A percentile compares a stretch with the other conserved stretches of the same genome.
phyloP scores from a whole-genome alignment of 2,888 invertebrate species.

The Acanthosoma haemorrhoidale region DNA sequence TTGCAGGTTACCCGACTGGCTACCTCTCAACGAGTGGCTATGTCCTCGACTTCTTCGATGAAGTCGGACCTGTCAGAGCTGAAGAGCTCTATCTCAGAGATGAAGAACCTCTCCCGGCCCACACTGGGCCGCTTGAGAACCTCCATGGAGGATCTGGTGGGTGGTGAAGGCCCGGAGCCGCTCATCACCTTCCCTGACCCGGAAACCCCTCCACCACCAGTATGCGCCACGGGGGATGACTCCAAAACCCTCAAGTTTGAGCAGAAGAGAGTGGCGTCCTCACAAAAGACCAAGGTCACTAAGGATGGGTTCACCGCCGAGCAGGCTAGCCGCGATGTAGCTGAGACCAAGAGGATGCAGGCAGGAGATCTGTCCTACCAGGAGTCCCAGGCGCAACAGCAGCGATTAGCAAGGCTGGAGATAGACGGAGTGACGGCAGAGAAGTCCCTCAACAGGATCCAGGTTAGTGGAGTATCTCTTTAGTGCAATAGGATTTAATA shows the following conservation, averaged over 20 bases:
- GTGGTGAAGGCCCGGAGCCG: conserved; percentile 51
- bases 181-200: conserved; percentile 73
- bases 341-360: conserved; percentile 69
- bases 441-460: conserved; percentile 74
- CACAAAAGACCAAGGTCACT: conserved; percentile 67
- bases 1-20: conserved; percentile 29
- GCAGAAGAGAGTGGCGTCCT: conserved; percentile 74
- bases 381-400: conserved; percentile 57
- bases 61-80: conserved; percentile 65
- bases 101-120: conserved; percentile 62
- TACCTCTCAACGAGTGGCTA: conserved; percentile 2
- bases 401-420: conserved; percentile 71
- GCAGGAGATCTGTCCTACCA: conserved; percentile 53
- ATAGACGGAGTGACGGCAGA: conserved; percentile 80
- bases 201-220: conserved; percentile 60
- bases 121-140: conserved; percentile 35
- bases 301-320: conserved; percentile 78
- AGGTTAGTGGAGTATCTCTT: conserved; percentile 51
- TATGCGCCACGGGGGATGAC: background rate
- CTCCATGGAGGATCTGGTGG: conserved; percentile 42
- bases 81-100: conserved; percentile 79
- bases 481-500: background rate
- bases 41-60: conserved; percentile 64
- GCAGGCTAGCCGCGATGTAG: conserved; percentile 65
- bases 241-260: conserved; percentile 60